Conservation (phyloP, 2,888 invertebrate species). For the Athalia cordata region DNA sequence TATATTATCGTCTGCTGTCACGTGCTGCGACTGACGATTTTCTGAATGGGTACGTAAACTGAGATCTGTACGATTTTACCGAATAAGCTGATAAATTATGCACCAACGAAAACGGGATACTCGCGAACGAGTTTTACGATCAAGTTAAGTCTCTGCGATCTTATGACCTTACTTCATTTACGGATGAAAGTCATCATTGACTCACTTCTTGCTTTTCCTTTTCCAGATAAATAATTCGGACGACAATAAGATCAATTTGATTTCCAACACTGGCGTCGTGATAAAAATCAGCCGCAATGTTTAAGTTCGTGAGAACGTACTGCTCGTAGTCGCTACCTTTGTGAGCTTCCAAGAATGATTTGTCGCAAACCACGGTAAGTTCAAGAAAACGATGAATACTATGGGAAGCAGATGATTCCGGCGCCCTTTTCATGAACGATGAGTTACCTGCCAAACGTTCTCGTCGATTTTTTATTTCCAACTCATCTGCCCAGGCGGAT, state of each 20-base stretch:
- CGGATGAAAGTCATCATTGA: slow-evolving; percentile 7
- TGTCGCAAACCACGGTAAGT: slow-evolving; percentile 89
- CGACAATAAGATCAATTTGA: slow-evolving; percentile 90
- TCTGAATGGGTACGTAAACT: no score
- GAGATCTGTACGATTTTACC: no score
- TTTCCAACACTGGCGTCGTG: slow-evolving; percentile 92
- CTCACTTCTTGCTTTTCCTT: slow-evolving; percentile 76
- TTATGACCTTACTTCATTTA: not conserved
- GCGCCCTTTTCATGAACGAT: slow-evolving; percentile 59
- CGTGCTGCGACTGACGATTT: not conserved
- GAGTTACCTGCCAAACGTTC: slow-evolving; percentile 59
- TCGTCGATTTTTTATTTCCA: slow-evolving; percentile 72
- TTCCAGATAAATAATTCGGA: slow-evolving; percentile 86
- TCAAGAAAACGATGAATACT: slow-evolving; percentile 88
- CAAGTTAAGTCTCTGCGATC: not conserved
- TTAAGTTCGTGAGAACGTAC: slow-evolving; percentile 92
- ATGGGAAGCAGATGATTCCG: slow-evolving; percentile 78
- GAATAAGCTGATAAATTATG: no score
- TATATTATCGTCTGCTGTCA: no score
- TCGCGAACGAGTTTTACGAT: not conserved
- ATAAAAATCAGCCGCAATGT: slow-evolving; percentile 89
- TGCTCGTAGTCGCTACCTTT: slow-evolving; percentile 85
- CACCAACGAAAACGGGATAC: no score
- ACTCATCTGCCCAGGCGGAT: slow-evolving; percentile 69
- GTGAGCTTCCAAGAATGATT: slow-evolving; percentile 90